These are phyloP conservation scores for Cataglyphis cursor DNA, from an alignment of 2,888 invertebrate genomes.

Conservation along the genomic window DNA sequence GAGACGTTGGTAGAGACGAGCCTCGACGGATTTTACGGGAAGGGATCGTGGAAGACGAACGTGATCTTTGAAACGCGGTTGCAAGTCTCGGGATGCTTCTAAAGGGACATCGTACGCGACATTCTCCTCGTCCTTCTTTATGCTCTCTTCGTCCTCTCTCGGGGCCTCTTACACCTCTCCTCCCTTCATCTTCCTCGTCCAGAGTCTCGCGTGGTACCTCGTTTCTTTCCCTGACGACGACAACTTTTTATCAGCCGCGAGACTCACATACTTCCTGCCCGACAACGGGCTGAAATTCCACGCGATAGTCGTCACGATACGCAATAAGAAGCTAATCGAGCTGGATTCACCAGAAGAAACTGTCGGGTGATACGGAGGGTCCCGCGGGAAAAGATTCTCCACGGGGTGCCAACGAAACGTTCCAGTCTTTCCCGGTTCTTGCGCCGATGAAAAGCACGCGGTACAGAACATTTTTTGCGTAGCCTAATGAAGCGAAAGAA, in stretches of 20 bases:
- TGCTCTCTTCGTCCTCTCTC: constrained; percentile 29
- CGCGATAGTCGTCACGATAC: constrained; percentile 75
- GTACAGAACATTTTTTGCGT: constrained; percentile 28
- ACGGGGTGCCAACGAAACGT: constrained; percentile 65
- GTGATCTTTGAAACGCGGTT: constrained; percentile 55
- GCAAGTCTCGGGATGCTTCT: constrained; percentile 35
- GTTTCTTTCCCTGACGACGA: constrained; percentile 65
- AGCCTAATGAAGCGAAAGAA: constrained; percentile 44
- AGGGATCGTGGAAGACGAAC: constrained; percentile 43
- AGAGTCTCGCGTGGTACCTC: constrained; percentile 44
- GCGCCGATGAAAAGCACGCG: constrained; percentile 47
- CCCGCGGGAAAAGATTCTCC: constrained; percentile 66
- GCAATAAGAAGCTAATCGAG: constrained; percentile 76
- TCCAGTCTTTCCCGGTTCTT: constrained; percentile 37
- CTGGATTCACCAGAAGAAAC: constrained; percentile 39
- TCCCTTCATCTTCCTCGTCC: background rate
- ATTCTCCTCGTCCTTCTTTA: constrained; percentile 42
- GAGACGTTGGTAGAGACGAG: constrained; percentile 37
- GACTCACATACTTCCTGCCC: constrained; percentile 79
- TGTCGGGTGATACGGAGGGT: constrained; percentile 44
- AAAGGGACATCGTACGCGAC: constrained; percentile 62
- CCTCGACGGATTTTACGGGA: constrained; percentile 34
- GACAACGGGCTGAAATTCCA: constrained; percentile 76
- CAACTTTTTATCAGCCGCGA: constrained; percentile 77
- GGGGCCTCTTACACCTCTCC: constrained; percentile 10